These are phyloP conservation scores for Panonychus citri DNA, from an alignment of 1,140 invertebrate genomes.

Conservation along the genomic window DNA sequence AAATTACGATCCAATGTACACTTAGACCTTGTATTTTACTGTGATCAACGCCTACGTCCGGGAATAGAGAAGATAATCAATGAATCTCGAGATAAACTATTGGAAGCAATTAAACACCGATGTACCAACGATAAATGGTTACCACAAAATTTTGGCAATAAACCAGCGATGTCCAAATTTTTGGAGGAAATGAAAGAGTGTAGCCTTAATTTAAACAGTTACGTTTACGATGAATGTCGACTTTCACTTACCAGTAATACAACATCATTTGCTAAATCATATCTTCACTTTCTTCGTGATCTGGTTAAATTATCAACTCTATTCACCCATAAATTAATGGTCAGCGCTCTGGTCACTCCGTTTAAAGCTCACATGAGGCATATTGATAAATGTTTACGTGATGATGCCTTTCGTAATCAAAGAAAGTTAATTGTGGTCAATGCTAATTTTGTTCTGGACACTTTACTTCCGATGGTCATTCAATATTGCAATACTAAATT, in stretches of 20 bases:
- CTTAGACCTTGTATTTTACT: constrained; percentile 54
- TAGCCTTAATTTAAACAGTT: constrained; percentile 29
- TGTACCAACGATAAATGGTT: constrained; percentile 42
- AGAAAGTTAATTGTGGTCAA: constrained; percentile 30
- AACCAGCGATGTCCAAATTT: constrained; percentile 28
- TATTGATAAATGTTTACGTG: constrained; percentile 32
- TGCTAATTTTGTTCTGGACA: constrained; percentile 29
- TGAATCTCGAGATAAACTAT: constrained; percentile 43
- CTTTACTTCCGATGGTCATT: constrained; percentile 27
- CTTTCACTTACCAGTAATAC: constrained; percentile 43
- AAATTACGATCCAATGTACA: constrained; percentile 27
- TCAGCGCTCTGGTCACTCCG: constrained; percentile 35
- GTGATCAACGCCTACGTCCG: constrained; percentile 47
- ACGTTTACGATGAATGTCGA: constrained; percentile 37
- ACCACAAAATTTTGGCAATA: constrained; percentile 38
- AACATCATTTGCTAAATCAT: constrained; percentile 40
- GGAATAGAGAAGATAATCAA: constrained; percentile 34
- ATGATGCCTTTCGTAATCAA: constrained; percentile 28
- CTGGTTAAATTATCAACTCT: constrained; percentile 37
- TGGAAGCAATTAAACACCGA: constrained; percentile 44
- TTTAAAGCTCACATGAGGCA: constrained; percentile 39
- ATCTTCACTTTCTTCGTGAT: constrained; percentile 38
- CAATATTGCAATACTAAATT: constrained; percentile 19
- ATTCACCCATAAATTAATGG: constrained; percentile 36
- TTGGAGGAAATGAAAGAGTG: constrained; percentile 31